phyloP scores from a whole-genome alignment of 2,888 invertebrate genomes.

The Acronicta psi region DNA sequence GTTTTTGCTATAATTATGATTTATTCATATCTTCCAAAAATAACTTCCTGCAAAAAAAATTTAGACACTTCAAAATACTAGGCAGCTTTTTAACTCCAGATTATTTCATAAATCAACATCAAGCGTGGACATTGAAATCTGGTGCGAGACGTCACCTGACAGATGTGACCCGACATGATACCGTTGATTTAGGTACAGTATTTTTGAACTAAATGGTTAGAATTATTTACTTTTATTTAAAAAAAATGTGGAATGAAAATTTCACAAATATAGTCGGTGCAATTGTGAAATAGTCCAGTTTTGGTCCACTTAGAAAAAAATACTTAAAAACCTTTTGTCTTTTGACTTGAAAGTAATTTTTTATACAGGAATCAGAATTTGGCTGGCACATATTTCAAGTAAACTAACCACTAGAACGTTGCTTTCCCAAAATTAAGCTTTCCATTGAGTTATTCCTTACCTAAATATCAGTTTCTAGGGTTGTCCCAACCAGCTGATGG shows the following conservation, averaged over 20 bases:
- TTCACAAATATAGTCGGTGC: too few species aligned
- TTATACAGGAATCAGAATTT: background rate
- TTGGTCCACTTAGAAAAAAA: too few species aligned
- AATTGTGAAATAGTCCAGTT: too few species aligned
- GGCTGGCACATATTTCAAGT: too few species aligned
- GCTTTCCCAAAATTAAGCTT: too few species aligned
- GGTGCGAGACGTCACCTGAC: constrained; percentile 46
- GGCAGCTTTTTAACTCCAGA: constrained; percentile 43
- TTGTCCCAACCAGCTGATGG: constrained; percentile 38
- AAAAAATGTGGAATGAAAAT: background rate
- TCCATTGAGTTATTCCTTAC: background rate
- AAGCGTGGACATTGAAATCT: constrained; percentile 50
- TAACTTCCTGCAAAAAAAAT: constrained; percentile 1
- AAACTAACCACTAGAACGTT: too few species aligned
- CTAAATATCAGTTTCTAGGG: constrained; percentile 17
- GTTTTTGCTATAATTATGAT: background rate
- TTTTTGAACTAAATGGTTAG: constrained; percentile 4
- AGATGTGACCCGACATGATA: constrained; percentile 17
- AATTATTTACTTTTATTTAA: background rate
- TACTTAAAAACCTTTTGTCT: too few species aligned
- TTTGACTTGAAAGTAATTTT: too few species aligned
- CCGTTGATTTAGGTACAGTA: constrained; percentile 16
- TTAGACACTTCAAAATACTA: constrained; percentile 4
- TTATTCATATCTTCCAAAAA: background rate
- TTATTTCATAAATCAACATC: constrained; percentile 46